Conservation (phyloP, 92 coral and sea anemone genomes). For the Porites cylindrica region DNA sequence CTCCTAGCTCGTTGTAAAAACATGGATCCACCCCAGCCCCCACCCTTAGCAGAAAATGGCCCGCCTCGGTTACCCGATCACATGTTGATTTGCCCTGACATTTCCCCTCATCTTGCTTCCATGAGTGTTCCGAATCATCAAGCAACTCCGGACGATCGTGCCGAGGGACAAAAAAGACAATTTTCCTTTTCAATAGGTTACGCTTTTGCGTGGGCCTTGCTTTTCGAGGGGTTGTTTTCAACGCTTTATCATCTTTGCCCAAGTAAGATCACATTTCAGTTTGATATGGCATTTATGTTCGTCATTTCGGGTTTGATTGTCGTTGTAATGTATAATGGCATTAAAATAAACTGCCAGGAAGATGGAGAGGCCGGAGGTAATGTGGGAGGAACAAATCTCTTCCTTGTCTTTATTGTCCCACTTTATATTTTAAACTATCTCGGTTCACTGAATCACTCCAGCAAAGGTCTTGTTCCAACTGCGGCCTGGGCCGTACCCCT, state of each 20-base stretch:
- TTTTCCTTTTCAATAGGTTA: slow-evolving; percentile 80
- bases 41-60: neutral
- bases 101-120: slow-evolving; percentile 60
- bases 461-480: neutral
- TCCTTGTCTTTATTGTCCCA: slow-evolving; percentile 76
- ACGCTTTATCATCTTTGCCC: slow-evolving; percentile 90
- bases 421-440: slow-evolving; percentile 80
- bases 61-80: slow-evolving; percentile 45
- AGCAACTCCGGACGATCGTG: too few relatives aligned
- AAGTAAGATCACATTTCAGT: slow-evolving; percentile 87
- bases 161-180: slow-evolving; percentile 60
- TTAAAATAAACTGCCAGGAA: slow-evolving; percentile 25
- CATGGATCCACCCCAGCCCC: slow-evolving; percentile 19
- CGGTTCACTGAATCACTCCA: slow-evolving; percentile 60
- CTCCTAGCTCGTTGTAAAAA: slow-evolving; percentile 62
- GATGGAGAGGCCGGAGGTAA: slow-evolving; percentile 36
- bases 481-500: slow-evolving; percentile 50
- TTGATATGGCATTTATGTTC: slow-evolving; percentile 93
- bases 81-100: slow-evolving; percentile 47
- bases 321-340: slow-evolving; percentile 72
- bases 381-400: slow-evolving; percentile 73
- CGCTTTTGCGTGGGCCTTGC: slow-evolving; percentile 93
- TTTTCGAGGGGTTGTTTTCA: slow-evolving; percentile 86
- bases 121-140: slow-evolving; percentile 7
- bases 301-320: slow-evolving; percentile 85